Evolutionary conservation across 2,113 vertebrate genomes (phyloP).

Genomic region (Jaculus jaculus): DNA sequence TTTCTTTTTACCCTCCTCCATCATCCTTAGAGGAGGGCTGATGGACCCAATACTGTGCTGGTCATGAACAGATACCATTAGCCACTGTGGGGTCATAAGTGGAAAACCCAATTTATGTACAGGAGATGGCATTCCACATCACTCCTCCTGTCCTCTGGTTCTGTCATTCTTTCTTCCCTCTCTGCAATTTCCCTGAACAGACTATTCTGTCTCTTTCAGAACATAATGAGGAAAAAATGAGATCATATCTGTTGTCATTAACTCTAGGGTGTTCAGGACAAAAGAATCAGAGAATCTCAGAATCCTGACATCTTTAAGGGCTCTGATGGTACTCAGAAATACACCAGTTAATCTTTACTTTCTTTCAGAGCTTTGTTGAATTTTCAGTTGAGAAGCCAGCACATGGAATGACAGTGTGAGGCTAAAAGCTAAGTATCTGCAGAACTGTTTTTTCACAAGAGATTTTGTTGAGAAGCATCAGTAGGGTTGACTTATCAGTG

Average conservation of each 20-base stretch:
- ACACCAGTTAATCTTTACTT: not conserved
- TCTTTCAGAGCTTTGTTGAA: not conserved
- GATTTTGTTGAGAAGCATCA: not conserved
- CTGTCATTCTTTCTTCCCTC: too few species aligned
- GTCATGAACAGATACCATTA: too few species aligned
- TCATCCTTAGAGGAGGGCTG: too few species aligned
- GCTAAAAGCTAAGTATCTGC: not conserved
- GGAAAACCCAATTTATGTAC: too few species aligned
- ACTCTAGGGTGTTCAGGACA: not conserved
- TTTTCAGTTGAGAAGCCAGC: not conserved
- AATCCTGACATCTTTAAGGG: not conserved
- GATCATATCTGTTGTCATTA: not conserved
- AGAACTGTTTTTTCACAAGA: fast-evolving
- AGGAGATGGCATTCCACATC: too few species aligned
- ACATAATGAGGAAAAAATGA: not conserved
- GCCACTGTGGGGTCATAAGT: too few species aligned
- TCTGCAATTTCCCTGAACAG: not conserved
- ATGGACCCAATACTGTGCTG: too few species aligned
- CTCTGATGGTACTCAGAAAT: not conserved
- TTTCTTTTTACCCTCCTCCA: too few species aligned
- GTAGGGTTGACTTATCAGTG: too few species aligned
- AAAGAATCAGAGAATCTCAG: not conserved
- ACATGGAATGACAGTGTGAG: not conserved
- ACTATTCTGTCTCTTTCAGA: not conserved
- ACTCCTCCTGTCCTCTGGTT: too few species aligned